Conservation (phyloP, 2,113 vertebrate species). For the Pachycephala philippinensis region DNA sequence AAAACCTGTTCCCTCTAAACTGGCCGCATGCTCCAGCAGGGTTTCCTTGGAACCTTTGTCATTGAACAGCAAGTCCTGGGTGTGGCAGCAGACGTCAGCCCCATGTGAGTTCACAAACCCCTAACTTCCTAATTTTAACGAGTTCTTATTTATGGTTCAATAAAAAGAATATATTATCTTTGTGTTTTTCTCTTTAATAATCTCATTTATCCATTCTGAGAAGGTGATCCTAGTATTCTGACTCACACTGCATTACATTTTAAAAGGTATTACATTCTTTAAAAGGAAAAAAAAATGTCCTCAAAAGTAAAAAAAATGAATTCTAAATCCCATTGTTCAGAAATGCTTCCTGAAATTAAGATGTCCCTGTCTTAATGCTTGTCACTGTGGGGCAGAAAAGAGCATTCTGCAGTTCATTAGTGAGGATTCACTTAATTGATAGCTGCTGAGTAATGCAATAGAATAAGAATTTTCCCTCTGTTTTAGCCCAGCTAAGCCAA, state of each 20-base stretch:
- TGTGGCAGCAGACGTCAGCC: background rate
- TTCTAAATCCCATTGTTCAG: background rate
- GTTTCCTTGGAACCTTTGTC: conserved; percentile 46
- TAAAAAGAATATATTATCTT: background rate
- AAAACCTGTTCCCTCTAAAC: background rate
- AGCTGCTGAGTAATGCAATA: background rate
- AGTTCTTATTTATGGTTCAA: background rate
- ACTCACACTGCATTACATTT: background rate
- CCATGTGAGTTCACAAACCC: background rate
- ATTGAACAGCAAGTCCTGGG: background rate
- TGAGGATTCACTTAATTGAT: background rate
- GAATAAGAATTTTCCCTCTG: background rate
- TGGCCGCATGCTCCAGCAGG: conserved; percentile 59
- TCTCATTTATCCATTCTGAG: background rate
- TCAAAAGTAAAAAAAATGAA: background rate
- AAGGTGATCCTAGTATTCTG: background rate
- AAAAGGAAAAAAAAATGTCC: background rate
- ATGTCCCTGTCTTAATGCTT: background rate
- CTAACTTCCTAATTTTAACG: background rate
- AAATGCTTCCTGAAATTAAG: background rate
- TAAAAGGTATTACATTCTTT: background rate
- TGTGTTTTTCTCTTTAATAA: background rate
- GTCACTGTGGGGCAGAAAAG: background rate
- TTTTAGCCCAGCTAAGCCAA: background rate
- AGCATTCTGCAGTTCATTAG: background rate